Evolutionary conservation across 2,113 vertebrate species (phyloP).

Genomic region (Calyptomena viridis): DNA sequence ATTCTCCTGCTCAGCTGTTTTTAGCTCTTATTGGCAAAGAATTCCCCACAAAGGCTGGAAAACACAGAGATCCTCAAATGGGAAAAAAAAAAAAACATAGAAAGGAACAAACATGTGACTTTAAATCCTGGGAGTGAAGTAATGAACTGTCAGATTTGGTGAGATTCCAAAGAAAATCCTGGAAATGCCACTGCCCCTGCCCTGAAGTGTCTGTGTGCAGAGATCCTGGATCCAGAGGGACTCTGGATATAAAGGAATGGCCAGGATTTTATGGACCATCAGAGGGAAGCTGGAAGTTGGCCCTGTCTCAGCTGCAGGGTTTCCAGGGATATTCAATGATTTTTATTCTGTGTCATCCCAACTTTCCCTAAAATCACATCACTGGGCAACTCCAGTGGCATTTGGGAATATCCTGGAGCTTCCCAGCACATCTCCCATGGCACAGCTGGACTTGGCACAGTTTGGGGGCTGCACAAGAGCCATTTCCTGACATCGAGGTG

Average conservation of each 20-base stretch:
- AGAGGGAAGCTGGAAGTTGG: background rate
- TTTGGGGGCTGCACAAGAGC: background rate
- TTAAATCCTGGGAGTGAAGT: background rate
- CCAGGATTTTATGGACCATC: background rate
- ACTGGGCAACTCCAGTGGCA: background rate
- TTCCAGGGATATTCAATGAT: background rate
- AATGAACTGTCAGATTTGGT: background rate
- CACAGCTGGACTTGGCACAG: background rate
- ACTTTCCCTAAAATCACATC: background rate
- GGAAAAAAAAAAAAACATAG: no score
- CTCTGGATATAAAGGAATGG: background rate
- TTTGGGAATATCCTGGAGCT: background rate
- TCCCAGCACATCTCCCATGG: background rate
- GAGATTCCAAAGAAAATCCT: background rate
- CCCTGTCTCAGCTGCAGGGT: background rate
- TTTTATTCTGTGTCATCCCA: background rate
- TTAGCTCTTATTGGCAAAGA: background rate
- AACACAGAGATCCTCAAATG: background rate
- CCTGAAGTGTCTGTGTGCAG: background rate
- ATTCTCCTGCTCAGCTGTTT: background rate
- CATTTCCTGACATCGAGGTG: background rate
- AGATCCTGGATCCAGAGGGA: background rate
- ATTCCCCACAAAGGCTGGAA: background rate
- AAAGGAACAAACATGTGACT: background rate
- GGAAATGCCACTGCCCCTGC: background rate